phyloP scores from a whole-genome alignment of 2,797 vertebrate species.

The Hypotaenidia philippensis region DNA sequence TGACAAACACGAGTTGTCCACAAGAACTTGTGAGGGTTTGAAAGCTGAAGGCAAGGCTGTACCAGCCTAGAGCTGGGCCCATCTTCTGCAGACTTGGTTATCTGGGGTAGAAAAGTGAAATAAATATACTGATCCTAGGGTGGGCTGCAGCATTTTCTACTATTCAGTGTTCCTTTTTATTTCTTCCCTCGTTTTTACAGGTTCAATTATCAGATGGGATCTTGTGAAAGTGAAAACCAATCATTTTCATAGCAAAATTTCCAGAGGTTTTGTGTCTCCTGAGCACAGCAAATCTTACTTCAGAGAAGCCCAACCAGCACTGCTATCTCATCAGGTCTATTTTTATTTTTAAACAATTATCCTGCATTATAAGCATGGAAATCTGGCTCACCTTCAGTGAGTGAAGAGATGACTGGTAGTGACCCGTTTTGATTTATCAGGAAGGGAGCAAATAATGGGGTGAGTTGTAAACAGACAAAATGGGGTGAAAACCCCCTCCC shows the following conservation, averaged over 20 bases:
- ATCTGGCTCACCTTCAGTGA: background rate
- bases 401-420: background rate
- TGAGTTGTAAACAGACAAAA: background rate
- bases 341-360: rapidly evolving
- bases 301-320: background rate
- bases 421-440: background rate
- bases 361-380: background rate
- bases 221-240: background rate
- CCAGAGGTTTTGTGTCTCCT: background rate
- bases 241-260: background rate
- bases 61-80: rapidly evolving
- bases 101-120: background rate
- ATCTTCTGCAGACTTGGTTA: too few species aligned
- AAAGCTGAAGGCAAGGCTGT: background rate
- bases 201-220: background rate
- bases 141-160: background rate
- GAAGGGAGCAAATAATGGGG: constrained; percentile 16
- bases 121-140: rapidly evolving
- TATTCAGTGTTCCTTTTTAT: rapidly evolving
- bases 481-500: background rate
- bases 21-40: rapidly evolving
- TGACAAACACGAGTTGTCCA: rapidly evolving
- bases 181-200: background rate
- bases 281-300: background rate
- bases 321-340: background rate